phyloP scores from a whole-genome alignment of 2,113 vertebrate species.

The Callorhinus ursinus region DNA sequence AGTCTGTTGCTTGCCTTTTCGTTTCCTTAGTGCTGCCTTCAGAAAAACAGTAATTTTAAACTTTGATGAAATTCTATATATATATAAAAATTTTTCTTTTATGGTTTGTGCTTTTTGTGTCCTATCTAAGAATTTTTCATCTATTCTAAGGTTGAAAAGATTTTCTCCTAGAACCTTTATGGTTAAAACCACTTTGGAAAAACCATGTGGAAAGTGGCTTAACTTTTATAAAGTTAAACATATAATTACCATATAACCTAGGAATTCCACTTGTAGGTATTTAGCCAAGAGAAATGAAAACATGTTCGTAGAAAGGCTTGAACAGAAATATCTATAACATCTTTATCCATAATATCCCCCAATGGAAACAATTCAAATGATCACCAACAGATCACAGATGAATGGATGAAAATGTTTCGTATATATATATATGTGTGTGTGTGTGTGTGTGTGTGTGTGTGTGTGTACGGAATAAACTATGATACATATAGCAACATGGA shows the following conservation, averaged over 20 bases:
- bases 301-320: background rate
- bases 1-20: slow-evolving; percentile 65
- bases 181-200: slow-evolving; percentile 44
- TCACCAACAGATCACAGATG: background rate
- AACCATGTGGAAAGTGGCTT: background rate
- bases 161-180: slow-evolving; percentile 48
- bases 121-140: background rate
- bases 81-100: background rate
- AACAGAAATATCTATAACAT: background rate
- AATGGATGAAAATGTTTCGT: background rate
- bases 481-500: background rate
- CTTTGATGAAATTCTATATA: slow-evolving; percentile 9
- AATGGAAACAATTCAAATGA: background rate
- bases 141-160: background rate
- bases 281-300: slow-evolving; percentile 23
- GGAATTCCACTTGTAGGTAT: background rate
- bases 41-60: slow-evolving; percentile 38
- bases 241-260: background rate
- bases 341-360: background rate
- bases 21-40: slow-evolving; percentile 45
- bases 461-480: background rate
- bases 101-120: slow-evolving; percentile 37
- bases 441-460: too few species aligned
- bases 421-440: background rate
- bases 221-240: slow-evolving; percentile 12